Conservation (phyloP, 2,888 invertebrate genomes). For the Apocheima hispidaria region DNA sequence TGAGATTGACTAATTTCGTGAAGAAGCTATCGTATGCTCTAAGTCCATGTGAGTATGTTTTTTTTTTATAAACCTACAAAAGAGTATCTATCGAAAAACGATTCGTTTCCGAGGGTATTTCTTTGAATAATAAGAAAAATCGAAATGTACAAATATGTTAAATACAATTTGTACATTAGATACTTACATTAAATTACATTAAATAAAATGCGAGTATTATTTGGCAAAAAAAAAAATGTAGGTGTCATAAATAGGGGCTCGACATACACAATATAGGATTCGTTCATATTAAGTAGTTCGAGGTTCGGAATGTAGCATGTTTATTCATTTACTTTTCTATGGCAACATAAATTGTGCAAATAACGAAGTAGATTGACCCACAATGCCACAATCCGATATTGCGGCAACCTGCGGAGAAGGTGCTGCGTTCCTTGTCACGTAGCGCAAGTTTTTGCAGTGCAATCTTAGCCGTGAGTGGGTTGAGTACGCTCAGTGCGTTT, state of each 20-base stretch:
- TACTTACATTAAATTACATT: too few species aligned
- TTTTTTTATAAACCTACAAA: background rate
- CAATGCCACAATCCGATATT: constrained; percentile 52
- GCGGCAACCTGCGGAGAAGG: constrained; percentile 53
- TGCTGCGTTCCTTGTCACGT: constrained; percentile 61
- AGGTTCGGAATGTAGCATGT: constrained; percentile 18
- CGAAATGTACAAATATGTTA: too few species aligned
- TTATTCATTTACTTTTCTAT: constrained; percentile 23
- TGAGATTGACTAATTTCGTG: constrained; percentile 92
- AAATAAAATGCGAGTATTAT: too few species aligned
- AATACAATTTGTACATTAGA: too few species aligned
- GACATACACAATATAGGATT: background rate
- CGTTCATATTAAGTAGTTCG: constrained; percentile 3
- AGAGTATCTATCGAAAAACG: background rate
- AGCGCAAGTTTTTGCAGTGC: constrained; percentile 58
- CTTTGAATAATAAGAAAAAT: too few species aligned
- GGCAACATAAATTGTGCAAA: constrained; percentile 36
- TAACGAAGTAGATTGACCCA: constrained; percentile 56
- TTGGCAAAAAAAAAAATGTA: background rate
- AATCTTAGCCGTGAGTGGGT: constrained; percentile 57
- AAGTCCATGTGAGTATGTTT: constrained; percentile 48
- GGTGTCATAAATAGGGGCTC: too few species aligned
- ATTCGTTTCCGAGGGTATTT: background rate
- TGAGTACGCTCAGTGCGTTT: constrained; percentile 32
- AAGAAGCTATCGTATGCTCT: constrained; percentile 94